A percentile compares a stretch with the other conserved stretches of the same genome.
phyloP scores from a whole-genome alignment of 2,888 invertebrate species.

The Polyommatus iphigenia region DNA sequence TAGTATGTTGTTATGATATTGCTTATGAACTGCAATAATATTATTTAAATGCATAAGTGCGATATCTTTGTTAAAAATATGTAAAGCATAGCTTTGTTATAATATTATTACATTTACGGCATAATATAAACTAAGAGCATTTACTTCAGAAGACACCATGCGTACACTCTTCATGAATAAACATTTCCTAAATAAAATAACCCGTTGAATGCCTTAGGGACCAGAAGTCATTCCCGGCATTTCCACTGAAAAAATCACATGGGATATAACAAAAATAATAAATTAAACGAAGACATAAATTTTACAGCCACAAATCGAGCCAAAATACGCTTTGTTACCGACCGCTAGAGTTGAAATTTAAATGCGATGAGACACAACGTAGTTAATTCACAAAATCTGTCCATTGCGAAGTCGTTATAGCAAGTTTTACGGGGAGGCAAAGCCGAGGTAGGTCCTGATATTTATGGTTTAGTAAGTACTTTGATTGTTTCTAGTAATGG shows the following conservation, averaged over 20 bases:
- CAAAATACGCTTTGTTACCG: neutral
- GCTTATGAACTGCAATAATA: too few relatives aligned
- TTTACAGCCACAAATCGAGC: neutral
- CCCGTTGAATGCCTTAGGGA: neutral
- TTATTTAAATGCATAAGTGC: too few relatives aligned
- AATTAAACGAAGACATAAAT: slow-evolving; percentile 20
- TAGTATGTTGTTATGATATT: too few relatives aligned
- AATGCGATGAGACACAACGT: neutral
- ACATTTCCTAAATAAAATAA: neutral
- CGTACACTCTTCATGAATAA: neutral
- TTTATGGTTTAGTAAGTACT: slow-evolving; percentile 19
- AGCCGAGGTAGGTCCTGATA: slow-evolving; percentile 6
- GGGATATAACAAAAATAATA: slow-evolving; percentile 19
- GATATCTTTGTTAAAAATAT: too few relatives aligned
- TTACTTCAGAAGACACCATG: too few relatives aligned
- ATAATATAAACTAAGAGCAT: too few relatives aligned
- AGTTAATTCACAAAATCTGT: slow-evolving; percentile 24
- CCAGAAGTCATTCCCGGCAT: neutral
- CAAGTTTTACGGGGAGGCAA: neutral
- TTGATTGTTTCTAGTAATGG: slow-evolving; percentile 19
- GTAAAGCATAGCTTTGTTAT: too few relatives aligned
- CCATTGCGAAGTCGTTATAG: slow-evolving; percentile 9
- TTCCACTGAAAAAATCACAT: neutral
- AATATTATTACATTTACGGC: too few relatives aligned
- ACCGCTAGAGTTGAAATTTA: neutral